A percentile compares a stretch with the other conserved stretches of the same genome.
Evolutionary conservation across 64 coral and sea anemone genomes (phyloP).

Genomic region (Hydrozoanthus tunicans): DNA sequence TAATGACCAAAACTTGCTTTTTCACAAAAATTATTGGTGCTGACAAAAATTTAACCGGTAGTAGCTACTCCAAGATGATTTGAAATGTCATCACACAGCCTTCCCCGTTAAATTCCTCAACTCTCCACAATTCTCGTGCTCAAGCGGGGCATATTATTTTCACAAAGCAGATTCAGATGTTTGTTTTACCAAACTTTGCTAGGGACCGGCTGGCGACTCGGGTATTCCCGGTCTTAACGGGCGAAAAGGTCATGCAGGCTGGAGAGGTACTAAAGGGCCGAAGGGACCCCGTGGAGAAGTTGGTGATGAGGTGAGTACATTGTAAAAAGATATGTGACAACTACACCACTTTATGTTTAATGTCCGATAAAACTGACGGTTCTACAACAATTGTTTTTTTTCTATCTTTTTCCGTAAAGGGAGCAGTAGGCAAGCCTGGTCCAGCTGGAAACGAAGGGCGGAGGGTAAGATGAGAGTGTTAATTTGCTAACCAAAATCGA

Average conservation of each 20-base stretch:
- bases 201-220: conserved; percentile 19
- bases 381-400: background rate
- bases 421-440: conserved; percentile 56
- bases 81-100: too few species aligned
- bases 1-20: too few species aligned
- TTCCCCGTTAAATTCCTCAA: too few species aligned
- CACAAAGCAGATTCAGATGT: background rate
- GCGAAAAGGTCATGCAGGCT: background rate
- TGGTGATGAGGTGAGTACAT: conserved; percentile 32
- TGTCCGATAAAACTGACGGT: background rate
- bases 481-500: background rate
- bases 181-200: background rate
- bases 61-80: too few species aligned
- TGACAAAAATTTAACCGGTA: too few species aligned
- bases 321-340: background rate
- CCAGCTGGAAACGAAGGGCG: conserved; percentile 46
- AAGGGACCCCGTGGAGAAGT: conserved; percentile 13
- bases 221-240: conserved; percentile 7
- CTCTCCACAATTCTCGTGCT: too few species aligned
- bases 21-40: too few species aligned
- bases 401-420: background rate
- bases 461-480: background rate
- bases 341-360: background rate
- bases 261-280: conserved; percentile 19
- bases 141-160: too few species aligned